Evolutionary conservation across 2,888 invertebrate species (phyloP).

Genomic region (Ypsolopha scabrella): DNA sequence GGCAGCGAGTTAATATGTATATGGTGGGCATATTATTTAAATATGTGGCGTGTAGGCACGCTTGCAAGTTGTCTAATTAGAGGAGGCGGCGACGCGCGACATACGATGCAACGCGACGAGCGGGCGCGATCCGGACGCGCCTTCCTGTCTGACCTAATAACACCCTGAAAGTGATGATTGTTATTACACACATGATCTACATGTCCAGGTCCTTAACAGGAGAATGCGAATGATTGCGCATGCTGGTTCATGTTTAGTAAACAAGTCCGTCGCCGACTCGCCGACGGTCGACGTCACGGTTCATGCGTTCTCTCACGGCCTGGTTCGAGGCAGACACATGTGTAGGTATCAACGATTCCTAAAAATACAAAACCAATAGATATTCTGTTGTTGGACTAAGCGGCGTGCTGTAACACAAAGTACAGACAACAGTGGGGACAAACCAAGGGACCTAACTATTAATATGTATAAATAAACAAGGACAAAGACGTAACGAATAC

Average conservation of each 20-base stretch:
- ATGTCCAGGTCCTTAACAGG: neutral
- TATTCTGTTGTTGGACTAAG: too few species aligned
- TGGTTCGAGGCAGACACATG: too few species aligned
- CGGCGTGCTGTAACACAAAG: too few species aligned
- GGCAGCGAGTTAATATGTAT: constrained; percentile 5
- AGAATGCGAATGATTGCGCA: neutral
- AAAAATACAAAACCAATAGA: too few species aligned
- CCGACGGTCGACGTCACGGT: neutral
- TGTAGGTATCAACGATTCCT: too few species aligned
- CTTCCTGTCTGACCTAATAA: neutral
- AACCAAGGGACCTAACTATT: too few species aligned
- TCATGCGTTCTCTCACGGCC: neutral
- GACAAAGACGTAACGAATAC: neutral
- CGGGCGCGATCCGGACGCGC: neutral
- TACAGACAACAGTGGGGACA: too few species aligned
- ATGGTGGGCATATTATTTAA: constrained; percentile 8
- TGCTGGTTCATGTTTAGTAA: neutral
- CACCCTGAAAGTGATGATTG: neutral
- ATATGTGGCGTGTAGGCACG: constrained; percentile 8
- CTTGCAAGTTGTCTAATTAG: constrained; percentile 10
- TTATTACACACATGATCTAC: neutral
- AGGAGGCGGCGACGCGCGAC: constrained; percentile 11
- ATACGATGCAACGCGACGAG: constrained; percentile 1
- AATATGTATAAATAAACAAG: too few species aligned
- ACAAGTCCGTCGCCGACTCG: neutral